Evolutionary conservation across 2,797 vertebrate genomes (phyloP), one percentile per base, ranked within the genome.

Genomic region (Danio tinwini): DNA sequence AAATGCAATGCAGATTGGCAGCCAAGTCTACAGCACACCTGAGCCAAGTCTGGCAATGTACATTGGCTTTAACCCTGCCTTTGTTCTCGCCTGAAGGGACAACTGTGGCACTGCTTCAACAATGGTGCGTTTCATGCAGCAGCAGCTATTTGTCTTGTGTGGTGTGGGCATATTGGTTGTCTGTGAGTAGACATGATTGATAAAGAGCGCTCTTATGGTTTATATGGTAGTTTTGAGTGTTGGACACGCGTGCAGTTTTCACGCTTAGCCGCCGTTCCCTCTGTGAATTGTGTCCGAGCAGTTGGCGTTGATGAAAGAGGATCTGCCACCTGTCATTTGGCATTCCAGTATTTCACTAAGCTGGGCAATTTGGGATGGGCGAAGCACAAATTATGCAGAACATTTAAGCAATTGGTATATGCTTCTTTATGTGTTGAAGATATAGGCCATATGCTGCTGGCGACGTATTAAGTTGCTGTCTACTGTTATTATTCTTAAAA

Each of bases 321-420:
- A 68, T 75, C 63, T 81, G 73, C 80, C 80, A 81, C 80, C 73
- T 81, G 80, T 81, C 80, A 80, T 67, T 17, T 76, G 37, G 13
- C 63, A 75, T 75, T 76, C 64, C 14, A 29, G 53, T 75, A 61
- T 81, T 81, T 64, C 55, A 14, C 59, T 52, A 70, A 78, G 67
- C 76, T 73, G 21, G 58, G 59, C 50, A 65, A 61, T 61, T 56
- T 69, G 56, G 73, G 73, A 70, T 81, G 39, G 72, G 80, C 56
- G 70, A 52, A 71, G 47, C 42, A 70, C 9, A 3, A 55, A 63
- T n/a, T 63, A 81, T 74, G 71, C 14, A 16, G 40, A 80, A 73
- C 61, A 55, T 65, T 42, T 37, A 39, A 12, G 62, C 50, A 56
- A 64, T 65, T 40, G 19, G 73, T 64, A 73, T 64, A 47, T 63